A percentile compares a stretch with the other conserved stretches of the same genome.
Evolutionary conservation across 2,797 vertebrate genomes (phyloP).

Genomic region (Arremon brunneinucha): DNA sequence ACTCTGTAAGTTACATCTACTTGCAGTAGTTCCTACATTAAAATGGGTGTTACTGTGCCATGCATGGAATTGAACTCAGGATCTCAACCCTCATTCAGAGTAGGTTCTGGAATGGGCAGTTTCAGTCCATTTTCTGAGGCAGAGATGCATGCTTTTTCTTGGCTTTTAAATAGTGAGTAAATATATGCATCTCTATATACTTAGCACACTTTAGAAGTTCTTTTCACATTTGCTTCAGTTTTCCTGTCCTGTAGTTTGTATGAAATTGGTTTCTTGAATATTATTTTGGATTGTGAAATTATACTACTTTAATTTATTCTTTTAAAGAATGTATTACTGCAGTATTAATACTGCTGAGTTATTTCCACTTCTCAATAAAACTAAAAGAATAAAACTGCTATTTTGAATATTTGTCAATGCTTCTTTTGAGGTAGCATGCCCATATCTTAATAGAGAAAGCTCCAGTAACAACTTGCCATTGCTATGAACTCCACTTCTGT

Average conservation of each 20-base stretch:
- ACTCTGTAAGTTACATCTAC: accelerated
- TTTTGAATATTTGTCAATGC: not conserved
- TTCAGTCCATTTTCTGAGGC: not conserved
- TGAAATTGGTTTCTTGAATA: not conserved
- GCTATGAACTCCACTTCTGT: not conserved
- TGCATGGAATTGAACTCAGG: not conserved
- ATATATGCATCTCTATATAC: not conserved
- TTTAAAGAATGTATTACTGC: not conserved
- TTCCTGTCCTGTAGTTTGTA: not conserved
- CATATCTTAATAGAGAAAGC: not conserved
- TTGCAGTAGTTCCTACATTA: not conserved
- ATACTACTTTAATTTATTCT: not conserved
- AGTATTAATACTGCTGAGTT: not conserved
- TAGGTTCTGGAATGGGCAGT: not conserved
- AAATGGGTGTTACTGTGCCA: accelerated
- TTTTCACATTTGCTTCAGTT: not conserved
- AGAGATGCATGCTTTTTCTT: not conserved
- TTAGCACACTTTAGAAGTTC: not conserved
- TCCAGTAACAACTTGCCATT: not conserved
- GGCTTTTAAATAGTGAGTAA: not conserved
- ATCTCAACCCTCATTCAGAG: not conserved
- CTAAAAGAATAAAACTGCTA: not conserved
- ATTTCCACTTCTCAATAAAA: not conserved
- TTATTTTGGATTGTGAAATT: not conserved
- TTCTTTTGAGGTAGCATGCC: not conserved